Evolutionary conservation across 2,888 invertebrate genomes (phyloP).

Genomic region (Drosophila percnosoma): DNA sequence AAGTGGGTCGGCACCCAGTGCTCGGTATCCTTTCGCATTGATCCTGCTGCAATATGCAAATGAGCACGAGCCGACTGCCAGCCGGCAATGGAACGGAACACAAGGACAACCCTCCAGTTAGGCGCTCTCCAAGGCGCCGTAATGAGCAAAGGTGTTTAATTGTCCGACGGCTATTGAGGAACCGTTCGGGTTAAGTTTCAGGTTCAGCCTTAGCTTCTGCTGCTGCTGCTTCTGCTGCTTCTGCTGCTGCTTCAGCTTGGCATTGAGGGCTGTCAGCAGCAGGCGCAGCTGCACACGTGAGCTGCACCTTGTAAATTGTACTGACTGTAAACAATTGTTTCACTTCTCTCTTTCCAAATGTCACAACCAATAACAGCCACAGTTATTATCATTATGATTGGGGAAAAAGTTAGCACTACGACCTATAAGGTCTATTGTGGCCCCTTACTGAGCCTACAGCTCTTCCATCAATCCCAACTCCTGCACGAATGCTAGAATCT

Average conservation of each 20-base stretch:
- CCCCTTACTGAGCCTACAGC: too few relatives aligned
- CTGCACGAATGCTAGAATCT: too few relatives aligned
- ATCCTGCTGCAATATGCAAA: constrained; percentile 72
- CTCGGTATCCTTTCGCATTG: constrained; percentile 38
- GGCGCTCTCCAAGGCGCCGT: constrained; percentile 42
- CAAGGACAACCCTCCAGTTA: constrained; percentile 41
- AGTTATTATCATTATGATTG: not conserved
- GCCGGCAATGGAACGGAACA: constrained; percentile 7
- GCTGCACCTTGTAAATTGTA: not conserved
- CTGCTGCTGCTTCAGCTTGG: not conserved
- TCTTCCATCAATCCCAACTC: too few relatives aligned
- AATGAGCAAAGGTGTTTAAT: constrained; percentile 79
- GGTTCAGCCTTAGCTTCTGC: constrained; percentile 24
- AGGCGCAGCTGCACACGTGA: constrained; percentile 40
- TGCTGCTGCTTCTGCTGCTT: constrained; percentile 4
- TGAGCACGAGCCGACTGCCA: constrained; percentile 57
- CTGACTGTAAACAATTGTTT: not conserved
- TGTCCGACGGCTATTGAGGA: constrained; percentile 52
- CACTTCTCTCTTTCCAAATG: not conserved
- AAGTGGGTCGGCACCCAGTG: constrained; percentile 59
- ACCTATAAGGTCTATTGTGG: too few relatives aligned
- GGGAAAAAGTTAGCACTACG: too few relatives aligned
- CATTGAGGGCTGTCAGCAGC: constrained; percentile 15
- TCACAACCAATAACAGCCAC: not conserved
- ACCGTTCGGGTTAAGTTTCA: constrained; percentile 20